Conservation (phyloP, 2,888 invertebrate genomes). For the Platypus cylindrus region DNA sequence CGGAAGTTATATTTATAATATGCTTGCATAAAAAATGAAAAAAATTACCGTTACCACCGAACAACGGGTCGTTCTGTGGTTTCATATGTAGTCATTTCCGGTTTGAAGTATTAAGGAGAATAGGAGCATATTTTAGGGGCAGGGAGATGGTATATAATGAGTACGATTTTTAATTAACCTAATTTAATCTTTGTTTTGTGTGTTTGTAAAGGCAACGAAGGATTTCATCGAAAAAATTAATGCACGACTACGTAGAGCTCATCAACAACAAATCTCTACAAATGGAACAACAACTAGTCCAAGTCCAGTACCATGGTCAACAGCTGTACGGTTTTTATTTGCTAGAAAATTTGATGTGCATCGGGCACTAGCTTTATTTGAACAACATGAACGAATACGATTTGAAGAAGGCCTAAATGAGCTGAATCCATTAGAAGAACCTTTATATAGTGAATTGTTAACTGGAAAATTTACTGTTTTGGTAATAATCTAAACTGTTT, state of each 20-base stretch:
- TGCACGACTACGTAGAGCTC: constrained; percentile 42
- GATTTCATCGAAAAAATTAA: constrained; percentile 70
- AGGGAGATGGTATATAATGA: no score
- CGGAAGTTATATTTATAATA: no score
- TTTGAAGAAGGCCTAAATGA: constrained; percentile 72
- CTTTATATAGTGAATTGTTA: constrained; percentile 71
- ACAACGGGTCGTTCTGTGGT: no score
- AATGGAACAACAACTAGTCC: constrained; percentile 29
- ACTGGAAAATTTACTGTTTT: constrained; percentile 94
- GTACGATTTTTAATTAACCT: no score
- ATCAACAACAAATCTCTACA: no score
- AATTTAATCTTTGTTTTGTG: no score
- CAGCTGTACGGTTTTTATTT: constrained; percentile 84
- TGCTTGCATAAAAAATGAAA: no score
- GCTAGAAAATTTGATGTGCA: constrained; percentile 91
- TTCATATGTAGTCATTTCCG: no score
- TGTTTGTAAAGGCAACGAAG: constrained; percentile 58
- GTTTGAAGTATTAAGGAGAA: no score
- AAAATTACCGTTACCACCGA: no score
- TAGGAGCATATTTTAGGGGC: no score
- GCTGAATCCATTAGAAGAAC: constrained; percentile 73
- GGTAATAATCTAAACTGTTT: constrained; percentile 47
- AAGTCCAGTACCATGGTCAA: constrained; percentile 68
- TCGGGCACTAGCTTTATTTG: constrained; percentile 80
- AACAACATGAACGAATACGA: constrained; percentile 84